phyloP scores from a whole-genome alignment of 2,888 invertebrate species.

The Tribolium freemani region DNA sequence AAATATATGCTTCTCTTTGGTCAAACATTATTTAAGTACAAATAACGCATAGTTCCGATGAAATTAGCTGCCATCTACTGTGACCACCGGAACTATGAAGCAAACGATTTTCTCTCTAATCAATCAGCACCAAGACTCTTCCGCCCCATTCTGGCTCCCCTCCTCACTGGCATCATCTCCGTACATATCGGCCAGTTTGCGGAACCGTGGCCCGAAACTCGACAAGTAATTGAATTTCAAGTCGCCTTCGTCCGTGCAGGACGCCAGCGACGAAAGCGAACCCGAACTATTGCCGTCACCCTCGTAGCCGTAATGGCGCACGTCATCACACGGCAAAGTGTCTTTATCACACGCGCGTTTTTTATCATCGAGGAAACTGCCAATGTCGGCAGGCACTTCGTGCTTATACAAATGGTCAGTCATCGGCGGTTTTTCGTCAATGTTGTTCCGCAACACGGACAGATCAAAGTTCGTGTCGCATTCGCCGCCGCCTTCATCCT shows the following conservation, averaged over 20 bases:
- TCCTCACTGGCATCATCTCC: slow-evolving; percentile 90
- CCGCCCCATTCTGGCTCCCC: slow-evolving; percentile 82
- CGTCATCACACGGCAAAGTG: slow-evolving; percentile 94
- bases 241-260: slow-evolving; percentile 76
- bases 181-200: slow-evolving; percentile 94
- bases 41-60: not conserved
- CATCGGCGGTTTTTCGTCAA: slow-evolving; percentile 62
- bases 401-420: slow-evolving; percentile 60
- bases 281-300: slow-evolving; percentile 94
- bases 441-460: slow-evolving; percentile 75
- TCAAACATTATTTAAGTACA: slow-evolving; percentile 29
- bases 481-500: slow-evolving; percentile 98
- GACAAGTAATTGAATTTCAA: slow-evolving; percentile 95
- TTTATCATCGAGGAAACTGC: slow-evolving; percentile 91
- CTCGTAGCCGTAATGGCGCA: slow-evolving; percentile 97
- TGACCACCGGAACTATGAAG: too few species aligned
- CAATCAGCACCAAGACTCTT: slow-evolving; percentile 85
- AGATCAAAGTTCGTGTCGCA: slow-evolving; percentile 95
- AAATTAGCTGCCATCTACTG: not conserved
- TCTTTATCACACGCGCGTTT: slow-evolving; percentile 93
- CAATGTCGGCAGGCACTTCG: slow-evolving; percentile 85
- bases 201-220: slow-evolving; percentile 96
- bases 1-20: slow-evolving; percentile 23
- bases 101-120: not conserved
- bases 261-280: slow-evolving; percentile 92